Percentiles rank a stretch among this genome's conserved stretches.
Conservation (phyloP, 2,113 vertebrate genomes). For the Callionymus lyra region DNA sequence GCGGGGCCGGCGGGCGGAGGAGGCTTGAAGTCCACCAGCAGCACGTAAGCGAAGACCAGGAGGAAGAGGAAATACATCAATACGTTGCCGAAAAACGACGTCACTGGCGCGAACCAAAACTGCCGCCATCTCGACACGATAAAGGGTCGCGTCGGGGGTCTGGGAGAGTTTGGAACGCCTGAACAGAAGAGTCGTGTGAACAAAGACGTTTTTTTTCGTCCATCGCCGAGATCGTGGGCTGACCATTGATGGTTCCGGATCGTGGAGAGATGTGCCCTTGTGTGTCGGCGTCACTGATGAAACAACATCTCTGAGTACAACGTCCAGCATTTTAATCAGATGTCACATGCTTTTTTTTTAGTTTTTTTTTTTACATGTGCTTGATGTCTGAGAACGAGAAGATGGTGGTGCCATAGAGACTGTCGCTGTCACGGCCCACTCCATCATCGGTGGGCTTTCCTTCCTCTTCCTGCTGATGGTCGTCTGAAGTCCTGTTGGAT, state of each 20-base stretch:
- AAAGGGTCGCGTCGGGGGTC: constrained; percentile 26
- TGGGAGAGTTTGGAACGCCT: constrained; percentile 15
- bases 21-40: constrained; percentile 71
- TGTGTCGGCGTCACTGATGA: constrained; percentile 35
- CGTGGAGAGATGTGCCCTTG: constrained; percentile 10
- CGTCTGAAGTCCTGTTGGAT: constrained; percentile 30
- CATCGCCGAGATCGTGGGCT: neutral
- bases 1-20: constrained; percentile 49
- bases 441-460: constrained; percentile 15
- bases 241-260: constrained; percentile 20
- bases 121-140: constrained; percentile 71
- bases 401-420: constrained; percentile 55
- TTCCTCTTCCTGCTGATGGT: constrained; percentile 23
- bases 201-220: no score
- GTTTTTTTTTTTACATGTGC: constrained; percentile 27
- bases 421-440: constrained; percentile 36
- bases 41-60: constrained; percentile 76
- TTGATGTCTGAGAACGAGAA: constrained; percentile 66
- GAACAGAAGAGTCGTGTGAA: neutral
- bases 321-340: neutral
- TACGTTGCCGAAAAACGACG: constrained; percentile 79
- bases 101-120: constrained; percentile 83
- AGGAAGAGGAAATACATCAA: constrained; percentile 86
- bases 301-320: neutral
- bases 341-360: no score